These are phyloP conservation scores for Drosophila austrosaltans DNA, from an alignment of 2,888 invertebrate species.

Conservation along the genomic window DNA sequence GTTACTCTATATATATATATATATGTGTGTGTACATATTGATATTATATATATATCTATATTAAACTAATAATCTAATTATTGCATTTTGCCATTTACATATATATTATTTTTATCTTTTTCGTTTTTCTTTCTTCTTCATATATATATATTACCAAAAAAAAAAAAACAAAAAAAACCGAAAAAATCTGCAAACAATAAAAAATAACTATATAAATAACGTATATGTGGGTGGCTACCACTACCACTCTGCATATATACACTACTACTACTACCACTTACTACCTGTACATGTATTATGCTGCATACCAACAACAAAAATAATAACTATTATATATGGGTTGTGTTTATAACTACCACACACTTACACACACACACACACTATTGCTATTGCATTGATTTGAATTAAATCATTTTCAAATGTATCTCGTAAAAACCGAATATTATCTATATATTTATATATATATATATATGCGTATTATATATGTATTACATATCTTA, in stretches of 20 bases:
- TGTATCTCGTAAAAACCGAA: constrained; percentile 71
- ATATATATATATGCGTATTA: constrained; percentile 66
- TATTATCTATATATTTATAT: constrained; percentile 66
- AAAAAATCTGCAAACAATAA: constrained; percentile 70
- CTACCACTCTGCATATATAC: constrained; percentile 79
- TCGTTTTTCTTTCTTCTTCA: constrained; percentile 84
- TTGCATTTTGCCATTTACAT: constrained; percentile 84
- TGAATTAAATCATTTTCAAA: constrained; percentile 81
- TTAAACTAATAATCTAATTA: constrained; percentile 81
- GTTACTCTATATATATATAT: constrained; percentile 58
- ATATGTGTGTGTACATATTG: constrained; percentile 72
- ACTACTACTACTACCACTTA: constrained; percentile 64
- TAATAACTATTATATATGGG: constrained; percentile 76
- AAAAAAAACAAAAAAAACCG: constrained; percentile 56
- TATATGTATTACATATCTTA: constrained; percentile 63
- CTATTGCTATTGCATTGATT: constrained; percentile 80
- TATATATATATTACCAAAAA: constrained; percentile 57
- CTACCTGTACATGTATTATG: constrained; percentile 81
- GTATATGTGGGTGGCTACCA: constrained; percentile 77
- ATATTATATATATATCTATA: constrained; percentile 77
- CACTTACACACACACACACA: constrained; percentile 36
- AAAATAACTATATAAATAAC: constrained; percentile 68
- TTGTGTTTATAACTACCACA: constrained; percentile 80
- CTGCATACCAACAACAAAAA: constrained; percentile 70
- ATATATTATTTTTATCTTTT: constrained; percentile 83